Evolutionary conservation across 2,113 vertebrate genomes (phyloP).

Genomic region (Cochlearius cochlearius): DNA sequence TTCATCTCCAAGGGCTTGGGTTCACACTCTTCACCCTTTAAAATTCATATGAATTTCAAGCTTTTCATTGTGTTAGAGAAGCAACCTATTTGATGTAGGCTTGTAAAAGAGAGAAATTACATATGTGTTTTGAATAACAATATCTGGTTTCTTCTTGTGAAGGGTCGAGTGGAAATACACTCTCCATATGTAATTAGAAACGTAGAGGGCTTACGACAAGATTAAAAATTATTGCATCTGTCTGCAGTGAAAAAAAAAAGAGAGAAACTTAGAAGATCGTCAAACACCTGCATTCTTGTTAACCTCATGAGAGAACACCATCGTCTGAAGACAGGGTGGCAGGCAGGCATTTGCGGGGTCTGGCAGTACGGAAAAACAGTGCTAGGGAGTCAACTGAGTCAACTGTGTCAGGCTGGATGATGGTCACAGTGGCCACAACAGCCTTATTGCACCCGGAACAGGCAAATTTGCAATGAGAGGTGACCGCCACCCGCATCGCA

Average conservation of each 20-base stretch:
- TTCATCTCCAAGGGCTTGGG: conserved; percentile 10
- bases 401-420: background rate
- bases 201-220: background rate
- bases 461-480: background rate
- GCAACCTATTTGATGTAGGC: conserved; percentile 40
- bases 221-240: background rate
- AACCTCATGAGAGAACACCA: background rate
- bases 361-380: background rate
- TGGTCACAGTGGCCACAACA: background rate
- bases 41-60: conserved; percentile 19
- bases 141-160: conserved; percentile 5
- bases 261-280: background rate
- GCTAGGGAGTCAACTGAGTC: background rate
- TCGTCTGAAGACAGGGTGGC: background rate
- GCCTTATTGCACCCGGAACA: background rate
- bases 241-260: background rate
- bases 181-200: background rate
- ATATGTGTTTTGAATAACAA: conserved; percentile 46
- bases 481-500: rapidly evolving
- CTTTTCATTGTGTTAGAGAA: background rate
- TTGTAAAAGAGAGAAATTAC: conserved; percentile 17
- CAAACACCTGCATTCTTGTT: background rate
- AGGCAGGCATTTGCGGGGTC: background rate
- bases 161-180: conserved; percentile 6
- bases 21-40: background rate